These are phyloP conservation scores for Spatula versicolor DNA, from an alignment of 2,797 vertebrate species.

Conservation along the genomic window DNA sequence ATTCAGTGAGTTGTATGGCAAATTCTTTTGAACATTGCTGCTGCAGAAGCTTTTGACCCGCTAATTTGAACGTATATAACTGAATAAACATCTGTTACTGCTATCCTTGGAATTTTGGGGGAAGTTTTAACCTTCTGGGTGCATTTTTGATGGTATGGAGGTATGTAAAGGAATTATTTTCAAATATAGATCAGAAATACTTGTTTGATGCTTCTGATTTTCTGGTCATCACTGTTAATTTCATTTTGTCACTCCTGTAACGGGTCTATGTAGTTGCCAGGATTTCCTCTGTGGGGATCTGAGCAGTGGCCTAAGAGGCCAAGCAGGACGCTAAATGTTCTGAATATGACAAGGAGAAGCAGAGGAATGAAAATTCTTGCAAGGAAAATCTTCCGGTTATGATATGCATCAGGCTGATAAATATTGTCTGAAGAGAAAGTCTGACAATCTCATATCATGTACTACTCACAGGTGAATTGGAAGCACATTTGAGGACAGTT, in stretches of 20 bases:
- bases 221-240: neutral
- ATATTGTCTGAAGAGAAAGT: neutral
- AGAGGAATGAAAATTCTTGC: neutral
- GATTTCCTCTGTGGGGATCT: neutral
- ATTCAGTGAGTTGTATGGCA: neutral
- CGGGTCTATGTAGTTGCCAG: neutral
- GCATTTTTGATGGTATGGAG: neutral
- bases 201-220: neutral
- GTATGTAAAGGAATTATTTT: neutral
- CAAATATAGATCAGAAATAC: neutral
- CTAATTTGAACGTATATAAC: neutral
- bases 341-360: neutral
- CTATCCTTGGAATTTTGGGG: neutral
- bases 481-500: neutral
- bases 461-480: neutral
- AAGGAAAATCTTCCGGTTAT: no score
- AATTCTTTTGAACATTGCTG: neutral
- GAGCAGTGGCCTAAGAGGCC: neutral
- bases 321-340: neutral
- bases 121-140: neutral
- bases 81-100: accelerated
- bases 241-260: accelerated
- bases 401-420: neutral
- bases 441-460: neutral
- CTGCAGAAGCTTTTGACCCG: neutral